Percentiles rank a stretch among this genome's conserved stretches.
Evolutionary conservation across 2,113 vertebrate genomes (phyloP).

Genomic region (Hypomesus transpacificus): DNA sequence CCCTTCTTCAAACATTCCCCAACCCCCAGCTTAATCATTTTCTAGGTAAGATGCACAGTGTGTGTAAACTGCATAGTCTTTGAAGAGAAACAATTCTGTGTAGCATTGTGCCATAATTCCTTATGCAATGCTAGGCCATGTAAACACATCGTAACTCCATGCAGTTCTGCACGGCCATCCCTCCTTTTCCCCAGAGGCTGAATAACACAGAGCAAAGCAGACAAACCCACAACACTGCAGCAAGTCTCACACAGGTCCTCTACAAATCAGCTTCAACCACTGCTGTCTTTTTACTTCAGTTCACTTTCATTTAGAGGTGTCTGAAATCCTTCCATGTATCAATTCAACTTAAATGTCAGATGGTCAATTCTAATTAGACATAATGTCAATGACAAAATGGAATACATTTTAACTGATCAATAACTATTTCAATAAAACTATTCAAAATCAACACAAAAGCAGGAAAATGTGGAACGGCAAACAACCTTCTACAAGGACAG

Average conservation of each 20-base stretch:
- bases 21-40: too few relatives aligned
- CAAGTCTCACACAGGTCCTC: too few relatives aligned
- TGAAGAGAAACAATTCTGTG: not conserved
- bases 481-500: slow-evolving; percentile 16
- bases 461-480: too few relatives aligned
- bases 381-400: not conserved
- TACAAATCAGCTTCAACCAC: too few relatives aligned
- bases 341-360: not conserved
- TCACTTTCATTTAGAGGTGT: not conserved
- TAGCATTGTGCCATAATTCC: not conserved
- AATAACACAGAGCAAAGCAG: too few relatives aligned
- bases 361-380: not conserved
- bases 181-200: too few relatives aligned
- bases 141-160: slow-evolving; percentile 1
- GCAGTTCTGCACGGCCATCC: not conserved
- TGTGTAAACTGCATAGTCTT: not conserved
- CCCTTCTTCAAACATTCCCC: too few relatives aligned
- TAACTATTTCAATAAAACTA: too few relatives aligned
- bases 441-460: too few relatives aligned
- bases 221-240: too few relatives aligned
- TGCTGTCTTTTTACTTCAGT: not conserved
- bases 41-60: too few relatives aligned
- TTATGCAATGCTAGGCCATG: not conserved
- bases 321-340: not conserved
- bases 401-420: too few relatives aligned